These are phyloP conservation scores for Potamarius usumacintae DNA, from an alignment of 2,113 vertebrate genomes.

Conservation along the genomic window DNA sequence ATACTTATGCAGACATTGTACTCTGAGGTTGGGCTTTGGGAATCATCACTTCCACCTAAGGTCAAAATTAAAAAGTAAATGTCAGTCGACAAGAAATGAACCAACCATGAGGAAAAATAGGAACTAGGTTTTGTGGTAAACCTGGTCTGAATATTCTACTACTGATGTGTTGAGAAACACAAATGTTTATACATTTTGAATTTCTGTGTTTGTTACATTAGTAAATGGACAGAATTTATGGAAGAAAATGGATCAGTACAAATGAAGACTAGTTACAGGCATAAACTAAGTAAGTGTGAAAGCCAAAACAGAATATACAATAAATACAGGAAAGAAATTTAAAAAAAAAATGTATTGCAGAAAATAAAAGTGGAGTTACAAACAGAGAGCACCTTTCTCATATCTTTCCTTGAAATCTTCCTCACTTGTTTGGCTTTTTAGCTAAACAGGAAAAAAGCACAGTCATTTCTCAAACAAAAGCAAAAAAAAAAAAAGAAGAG, in stretches of 20 bases:
- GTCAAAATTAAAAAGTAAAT: not conserved
- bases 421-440: conserved; percentile 59
- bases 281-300: not conserved
- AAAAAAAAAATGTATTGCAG: not conserved
- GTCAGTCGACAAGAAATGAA: not conserved
- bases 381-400: conserved; percentile 35
- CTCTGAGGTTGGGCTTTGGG: conserved; percentile 50
- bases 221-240: not conserved
- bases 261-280: not conserved
- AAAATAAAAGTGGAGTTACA: not conserved
- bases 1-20: conserved; percentile 27
- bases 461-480: not conserved
- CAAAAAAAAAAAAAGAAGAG: conserved; percentile 15
- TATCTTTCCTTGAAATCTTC: conserved; percentile 47
- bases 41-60: conserved; percentile 51
- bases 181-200: not conserved
- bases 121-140: conserved; percentile 4
- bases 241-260: not conserved
- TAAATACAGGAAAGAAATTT: not conserved
- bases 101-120: not conserved
- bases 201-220: not conserved
- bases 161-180: no score
- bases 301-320: not conserved
- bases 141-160: not conserved
- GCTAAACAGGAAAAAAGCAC: conserved; percentile 10